Evolutionary conservation across 2,888 invertebrate species (phyloP).

Genomic region (Seira sanloemensis): DNA sequence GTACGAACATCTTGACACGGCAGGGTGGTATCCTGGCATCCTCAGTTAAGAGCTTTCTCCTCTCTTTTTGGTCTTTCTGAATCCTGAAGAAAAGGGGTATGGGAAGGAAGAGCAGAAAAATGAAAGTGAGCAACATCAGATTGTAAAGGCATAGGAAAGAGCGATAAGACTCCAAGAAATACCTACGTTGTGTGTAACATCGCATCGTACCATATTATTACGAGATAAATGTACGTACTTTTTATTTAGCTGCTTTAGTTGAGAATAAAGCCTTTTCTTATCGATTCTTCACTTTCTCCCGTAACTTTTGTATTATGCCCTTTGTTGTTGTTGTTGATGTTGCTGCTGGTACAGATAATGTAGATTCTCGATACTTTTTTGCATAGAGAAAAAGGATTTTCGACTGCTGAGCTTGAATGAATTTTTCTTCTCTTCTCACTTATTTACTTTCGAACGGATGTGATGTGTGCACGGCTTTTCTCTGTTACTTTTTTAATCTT

Average conservation of each 20-base stretch:
- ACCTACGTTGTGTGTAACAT: background rate
- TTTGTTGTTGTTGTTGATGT: background rate
- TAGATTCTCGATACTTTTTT: background rate
- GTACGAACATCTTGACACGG: conserved; percentile 29
- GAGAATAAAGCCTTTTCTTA: background rate
- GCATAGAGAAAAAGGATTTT: background rate
- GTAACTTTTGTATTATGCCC: background rate
- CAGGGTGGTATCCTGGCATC: conserved; percentile 27
- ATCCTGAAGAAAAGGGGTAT: conserved; percentile 15
- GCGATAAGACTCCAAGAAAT: background rate
- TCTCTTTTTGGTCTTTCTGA: conserved; percentile 16
- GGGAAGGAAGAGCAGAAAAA: conserved; percentile 34
- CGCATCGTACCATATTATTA: background rate
- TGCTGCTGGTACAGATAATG: background rate
- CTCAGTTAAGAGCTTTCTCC: conserved; percentile 18
- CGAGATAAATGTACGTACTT: background rate
- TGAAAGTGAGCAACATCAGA: conserved; percentile 43
- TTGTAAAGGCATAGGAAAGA: background rate
- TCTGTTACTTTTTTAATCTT: conserved; percentile 11
- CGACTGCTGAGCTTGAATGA: background rate
- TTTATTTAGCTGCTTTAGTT: background rate
- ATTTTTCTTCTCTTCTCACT: background rate
- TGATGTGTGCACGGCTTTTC: conserved; percentile 18
- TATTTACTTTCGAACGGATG: background rate
- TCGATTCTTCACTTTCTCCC: background rate